Evolutionary conservation across 2,888 invertebrate genomes (phyloP).

Genomic region (Melanophora roralis): DNA sequence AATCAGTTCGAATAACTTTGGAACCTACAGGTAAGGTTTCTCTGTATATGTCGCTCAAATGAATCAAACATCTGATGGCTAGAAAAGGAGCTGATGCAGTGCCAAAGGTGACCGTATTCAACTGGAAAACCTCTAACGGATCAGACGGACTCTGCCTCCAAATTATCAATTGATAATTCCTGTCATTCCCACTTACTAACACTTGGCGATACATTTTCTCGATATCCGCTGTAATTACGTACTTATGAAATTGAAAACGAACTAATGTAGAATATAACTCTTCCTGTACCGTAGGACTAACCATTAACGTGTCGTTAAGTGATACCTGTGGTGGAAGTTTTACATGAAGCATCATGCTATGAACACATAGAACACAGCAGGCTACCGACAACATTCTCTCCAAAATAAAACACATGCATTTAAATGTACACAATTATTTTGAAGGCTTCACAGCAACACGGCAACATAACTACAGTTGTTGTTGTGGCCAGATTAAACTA

Average conservation of each 20-base stretch:
- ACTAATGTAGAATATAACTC: conserved; percentile 12
- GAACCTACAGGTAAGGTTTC: neutral
- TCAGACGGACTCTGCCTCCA: neutral
- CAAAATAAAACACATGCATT: conserved; percentile 40
- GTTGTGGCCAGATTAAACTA: too few species aligned
- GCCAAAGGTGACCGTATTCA: neutral
- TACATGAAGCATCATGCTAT: conserved; percentile 8
- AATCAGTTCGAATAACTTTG: conserved; percentile 7
- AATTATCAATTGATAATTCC: neutral
- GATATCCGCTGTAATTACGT: neutral
- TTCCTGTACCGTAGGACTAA: neutral
- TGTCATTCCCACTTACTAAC: neutral
- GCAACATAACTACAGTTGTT: too few species aligned
- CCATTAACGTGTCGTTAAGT: conserved; percentile 49
- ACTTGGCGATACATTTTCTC: conserved; percentile 18
- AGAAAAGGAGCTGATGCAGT: neutral
- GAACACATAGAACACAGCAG: neutral
- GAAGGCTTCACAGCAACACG: too few species aligned
- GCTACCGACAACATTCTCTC: too few species aligned
- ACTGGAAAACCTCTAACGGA: neutral
- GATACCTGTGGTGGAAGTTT: conserved; percentile 20
- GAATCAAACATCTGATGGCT: neutral
- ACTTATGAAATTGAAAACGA: neutral
- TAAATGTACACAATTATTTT: too few species aligned
- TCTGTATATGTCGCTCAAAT: neutral